Base-by-base conservation (phyloP, 35 echinoderm and acorn worm genomes). In the Apostichopus japonicus region DNA sequence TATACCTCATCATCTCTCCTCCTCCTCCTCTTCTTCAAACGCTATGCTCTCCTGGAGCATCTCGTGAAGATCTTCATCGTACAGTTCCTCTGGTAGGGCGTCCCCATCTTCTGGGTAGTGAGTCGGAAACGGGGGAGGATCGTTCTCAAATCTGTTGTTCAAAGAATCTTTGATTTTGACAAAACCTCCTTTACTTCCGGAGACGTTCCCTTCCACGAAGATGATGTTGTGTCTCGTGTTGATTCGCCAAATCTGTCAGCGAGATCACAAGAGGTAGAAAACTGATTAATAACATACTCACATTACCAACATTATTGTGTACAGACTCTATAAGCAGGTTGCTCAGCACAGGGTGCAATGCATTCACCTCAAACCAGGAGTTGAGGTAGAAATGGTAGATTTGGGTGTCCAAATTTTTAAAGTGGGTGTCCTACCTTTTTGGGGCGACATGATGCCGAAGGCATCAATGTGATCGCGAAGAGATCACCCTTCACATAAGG, bases 171-270 rank as follows among this genome's bases (percentile, higher is more conserved):
- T 96, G 70, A 99, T 56, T 59, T 92, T 96, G 17, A 96, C 80
- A 11, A 96, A 96, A 62, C 92, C 91, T 15, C 65, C 80, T 56
- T 90, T 92, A 61, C 81, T 89, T 0, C 97, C 97, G 13, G 88
- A 78, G 1, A 95, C 72, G 67, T 24, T 76, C 52, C 97, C 97
- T 10, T 92, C 59, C 11, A 99, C 52, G 79, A 96, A 99, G 17
- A 99, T 86, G 17, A 99, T 93, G 65, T 99, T 99, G 78, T 99
- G 89, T 71, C 91, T 99, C 21, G 95, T 99, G 79, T 99, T 96
- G 5, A 99, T 90, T 61, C 97, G 79, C 77, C 87, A 90, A 6
- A 99, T 92, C 97, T 99, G 90, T 65, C 56, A 0, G 63, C 15
- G 7, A 14, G 84, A 51, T 61, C 13, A 10, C 13, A 61, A 61